Conservation (phyloP, 2,888 invertebrate species). For the Euzophera pinguis region DNA sequence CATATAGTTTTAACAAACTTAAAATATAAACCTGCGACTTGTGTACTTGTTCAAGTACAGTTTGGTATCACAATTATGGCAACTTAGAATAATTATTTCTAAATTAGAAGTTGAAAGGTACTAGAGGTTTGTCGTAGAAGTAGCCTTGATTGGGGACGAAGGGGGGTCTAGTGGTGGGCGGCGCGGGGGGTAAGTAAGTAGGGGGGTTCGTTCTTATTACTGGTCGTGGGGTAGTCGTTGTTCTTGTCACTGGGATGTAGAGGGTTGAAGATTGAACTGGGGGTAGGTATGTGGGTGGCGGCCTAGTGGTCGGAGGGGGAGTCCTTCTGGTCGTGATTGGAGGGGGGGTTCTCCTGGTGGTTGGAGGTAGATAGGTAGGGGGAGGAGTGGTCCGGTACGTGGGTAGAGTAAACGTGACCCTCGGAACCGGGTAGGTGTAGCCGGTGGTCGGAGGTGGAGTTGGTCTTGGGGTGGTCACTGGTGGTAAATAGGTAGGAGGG, state of each 20-base stretch:
- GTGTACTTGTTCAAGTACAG: slow-evolving; percentile 31
- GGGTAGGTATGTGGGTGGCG: slow-evolving; percentile 14
- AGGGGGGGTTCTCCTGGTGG: too few relatives aligned
- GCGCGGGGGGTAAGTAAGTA: background rate
- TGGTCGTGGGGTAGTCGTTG: slow-evolving; percentile 22
- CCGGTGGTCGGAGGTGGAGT: slow-evolving; percentile 20
- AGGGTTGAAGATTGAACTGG: slow-evolving; percentile 20
- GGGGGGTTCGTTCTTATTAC: slow-evolving; percentile 20
- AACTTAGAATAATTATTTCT: slow-evolving; percentile 36
- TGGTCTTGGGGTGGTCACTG: slow-evolving; percentile 19
- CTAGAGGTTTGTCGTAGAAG: slow-evolving; percentile 65
- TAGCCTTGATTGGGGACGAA: slow-evolving; percentile 63
- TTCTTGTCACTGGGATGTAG: background rate
- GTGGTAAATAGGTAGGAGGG: slow-evolving; percentile 17
- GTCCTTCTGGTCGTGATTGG: slow-evolving; percentile 19
- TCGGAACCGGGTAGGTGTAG: slow-evolving; percentile 4
- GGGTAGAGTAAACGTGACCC: slow-evolving; percentile 20
- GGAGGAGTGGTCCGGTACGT: slow-evolving; percentile 21
- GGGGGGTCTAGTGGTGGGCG: slow-evolving; percentile 39
- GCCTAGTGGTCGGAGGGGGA: slow-evolving; percentile 24
- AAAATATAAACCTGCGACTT: slow-evolving; percentile 32
- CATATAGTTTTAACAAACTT: slow-evolving; percentile 26
- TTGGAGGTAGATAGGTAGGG: slow-evolving; percentile 11
- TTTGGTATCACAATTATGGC: slow-evolving; percentile 77
- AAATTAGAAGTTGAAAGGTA: slow-evolving; percentile 66